These are phyloP conservation scores for Lophura nycthemera DNA, from an alignment of 2,113 vertebrate species.

Conservation along the genomic window DNA sequence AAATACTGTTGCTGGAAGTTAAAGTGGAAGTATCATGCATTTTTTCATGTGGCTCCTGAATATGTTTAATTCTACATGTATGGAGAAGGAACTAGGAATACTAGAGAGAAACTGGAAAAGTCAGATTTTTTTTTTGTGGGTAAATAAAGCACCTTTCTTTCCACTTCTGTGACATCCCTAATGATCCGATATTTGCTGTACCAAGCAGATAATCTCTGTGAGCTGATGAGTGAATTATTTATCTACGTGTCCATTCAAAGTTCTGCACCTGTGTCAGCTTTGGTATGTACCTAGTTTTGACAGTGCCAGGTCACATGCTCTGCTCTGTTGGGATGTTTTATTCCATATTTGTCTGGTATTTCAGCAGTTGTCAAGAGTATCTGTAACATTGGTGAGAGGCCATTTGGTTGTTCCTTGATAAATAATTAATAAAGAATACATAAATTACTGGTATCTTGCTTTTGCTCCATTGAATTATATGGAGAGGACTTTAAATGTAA, in stretches of 20 bases:
- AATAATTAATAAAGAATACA: neutral
- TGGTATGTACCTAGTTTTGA: neutral
- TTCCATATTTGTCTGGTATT: neutral
- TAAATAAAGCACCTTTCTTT: neutral
- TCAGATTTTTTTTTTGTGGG: neutral
- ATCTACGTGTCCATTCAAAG: neutral
- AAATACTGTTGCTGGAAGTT: conserved; percentile 2
- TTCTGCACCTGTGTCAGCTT: neutral
- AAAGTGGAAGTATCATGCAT: neutral
- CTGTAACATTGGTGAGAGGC: neutral
- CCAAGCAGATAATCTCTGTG: neutral
- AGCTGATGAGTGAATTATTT: neutral
- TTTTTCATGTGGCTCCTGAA: neutral
- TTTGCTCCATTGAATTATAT: neutral
- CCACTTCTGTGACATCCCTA: neutral
- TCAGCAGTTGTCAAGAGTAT: neutral
- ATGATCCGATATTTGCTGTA: neutral
- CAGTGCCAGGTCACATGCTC: neutral
- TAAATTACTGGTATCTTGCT: neutral
- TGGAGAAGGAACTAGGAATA: neutral
- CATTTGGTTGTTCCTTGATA: neutral
- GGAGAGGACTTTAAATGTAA: neutral
- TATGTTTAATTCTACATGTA: conserved; percentile 5
- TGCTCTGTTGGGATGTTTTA: neutral
- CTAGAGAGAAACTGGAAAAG: neutral